Evolutionary conservation across 2,888 invertebrate species (phyloP).

Genomic region (Theretra japonica): DNA sequence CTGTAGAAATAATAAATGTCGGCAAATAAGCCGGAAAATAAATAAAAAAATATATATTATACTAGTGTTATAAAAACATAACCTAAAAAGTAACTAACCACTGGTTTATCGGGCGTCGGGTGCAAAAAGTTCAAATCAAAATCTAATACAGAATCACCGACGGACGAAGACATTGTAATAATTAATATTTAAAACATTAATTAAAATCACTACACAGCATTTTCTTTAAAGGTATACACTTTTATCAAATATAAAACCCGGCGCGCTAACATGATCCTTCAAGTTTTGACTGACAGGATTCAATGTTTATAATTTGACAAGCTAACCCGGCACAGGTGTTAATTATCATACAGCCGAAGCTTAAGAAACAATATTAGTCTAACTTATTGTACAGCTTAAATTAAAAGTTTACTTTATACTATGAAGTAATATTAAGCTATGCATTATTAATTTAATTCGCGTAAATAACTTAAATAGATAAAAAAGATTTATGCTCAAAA

Average conservation of each 20-base stretch:
- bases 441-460: too few species aligned
- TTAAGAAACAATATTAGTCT: too few species aligned
- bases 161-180: conserved; percentile 40
- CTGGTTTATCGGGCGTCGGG: conserved; percentile 47
- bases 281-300: background rate
- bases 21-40: too few species aligned
- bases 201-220: conserved; percentile 18
- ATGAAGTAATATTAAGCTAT: too few species aligned
- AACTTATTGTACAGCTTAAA: too few species aligned
- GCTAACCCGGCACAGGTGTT: background rate
- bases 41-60: too few species aligned
- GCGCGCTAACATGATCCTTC: conserved; percentile 40
- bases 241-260: conserved; percentile 33
- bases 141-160: conserved; percentile 50
- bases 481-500: too few species aligned
- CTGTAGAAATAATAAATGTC: too few species aligned
- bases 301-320: background rate
- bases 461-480: too few species aligned
- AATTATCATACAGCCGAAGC: background rate
- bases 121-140: conserved; percentile 66
- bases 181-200: background rate
- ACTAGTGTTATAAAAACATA: conserved; percentile 34
- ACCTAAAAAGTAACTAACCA: conserved; percentile 59
- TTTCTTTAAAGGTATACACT: background rate
- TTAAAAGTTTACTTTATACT: too few species aligned